These are phyloP conservation scores for Numenius phaeopus DNA, from an alignment of 2,797 vertebrate species.

Conservation along the genomic window DNA sequence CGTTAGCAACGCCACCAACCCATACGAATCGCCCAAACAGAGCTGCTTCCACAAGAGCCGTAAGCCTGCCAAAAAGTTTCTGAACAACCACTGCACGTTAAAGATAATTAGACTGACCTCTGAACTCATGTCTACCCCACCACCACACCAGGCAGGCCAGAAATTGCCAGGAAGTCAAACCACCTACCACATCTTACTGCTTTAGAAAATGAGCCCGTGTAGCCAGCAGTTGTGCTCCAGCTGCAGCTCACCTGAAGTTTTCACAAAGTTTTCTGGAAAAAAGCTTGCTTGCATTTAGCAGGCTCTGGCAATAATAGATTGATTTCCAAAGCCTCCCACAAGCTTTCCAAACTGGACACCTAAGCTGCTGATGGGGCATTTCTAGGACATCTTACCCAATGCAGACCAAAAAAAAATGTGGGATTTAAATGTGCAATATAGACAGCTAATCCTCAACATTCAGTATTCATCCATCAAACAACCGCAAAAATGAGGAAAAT, in stretches of 20 bases:
- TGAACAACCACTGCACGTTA: not conserved
- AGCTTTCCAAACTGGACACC: not conserved
- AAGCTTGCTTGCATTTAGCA: not conserved
- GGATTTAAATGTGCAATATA: not conserved
- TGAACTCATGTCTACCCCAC: not conserved
- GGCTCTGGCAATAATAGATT: not conserved
- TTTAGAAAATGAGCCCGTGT: not conserved
- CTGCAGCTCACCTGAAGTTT: not conserved
- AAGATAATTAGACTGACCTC: not conserved
- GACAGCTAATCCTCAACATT: constrained; percentile 22
- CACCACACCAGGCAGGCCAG: not conserved
- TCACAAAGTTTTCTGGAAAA: not conserved
- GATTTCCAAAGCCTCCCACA: not conserved
- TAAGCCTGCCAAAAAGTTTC: not conserved
- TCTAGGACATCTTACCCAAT: not conserved
- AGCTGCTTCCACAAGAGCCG: not conserved
- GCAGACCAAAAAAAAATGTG: not conserved
- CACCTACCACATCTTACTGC: not conserved
- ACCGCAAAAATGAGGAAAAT: not conserved
- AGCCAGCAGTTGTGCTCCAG: constrained; percentile 1
- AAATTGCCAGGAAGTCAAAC: not conserved
- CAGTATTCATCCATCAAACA: not conserved
- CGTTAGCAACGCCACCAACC: not conserved
- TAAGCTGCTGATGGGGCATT: not conserved
- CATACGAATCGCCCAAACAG: not conserved